These are phyloP conservation scores for Caenorhabditis tropicalis DNA, from an alignment of 1,140 invertebrate species.

Conservation along the genomic window DNA sequence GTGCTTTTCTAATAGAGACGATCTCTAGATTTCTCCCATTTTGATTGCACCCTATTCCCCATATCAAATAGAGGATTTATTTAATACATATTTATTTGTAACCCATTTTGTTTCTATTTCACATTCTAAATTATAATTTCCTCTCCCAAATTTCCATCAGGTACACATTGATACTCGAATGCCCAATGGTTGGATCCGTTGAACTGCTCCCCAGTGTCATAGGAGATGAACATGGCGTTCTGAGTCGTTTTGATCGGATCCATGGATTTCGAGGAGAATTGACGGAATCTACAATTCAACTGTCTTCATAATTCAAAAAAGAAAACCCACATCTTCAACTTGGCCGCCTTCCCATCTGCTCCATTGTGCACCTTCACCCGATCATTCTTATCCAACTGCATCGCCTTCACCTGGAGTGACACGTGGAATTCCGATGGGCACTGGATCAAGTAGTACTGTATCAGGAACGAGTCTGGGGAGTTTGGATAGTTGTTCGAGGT, in stretches of 20 bases:
- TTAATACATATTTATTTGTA: not conserved
- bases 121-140: conserved; percentile 14
- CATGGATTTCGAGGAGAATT: not conserved
- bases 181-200: not conserved
- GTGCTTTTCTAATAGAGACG: too few relatives aligned
- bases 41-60: too few relatives aligned
- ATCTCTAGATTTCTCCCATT: too few relatives aligned
- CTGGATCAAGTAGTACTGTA: conserved; percentile 11
- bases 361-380: conserved; percentile 10
- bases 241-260: not conserved
- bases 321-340: conserved; percentile 2
- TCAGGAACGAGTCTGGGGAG: conserved; percentile 18
- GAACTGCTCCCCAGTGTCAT: conserved; percentile 12
- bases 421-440: not conserved
- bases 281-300: not conserved
- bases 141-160: conserved; percentile 24
- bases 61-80: not conserved
- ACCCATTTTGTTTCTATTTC: too few relatives aligned
- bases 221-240: conserved; percentile 2
- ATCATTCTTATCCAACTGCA: not conserved
- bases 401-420: not conserved
- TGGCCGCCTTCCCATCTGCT: not conserved
- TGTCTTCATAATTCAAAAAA: not conserved
- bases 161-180: conserved; percentile 29
- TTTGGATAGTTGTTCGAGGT: not conserved